Evolutionary conservation across 2,113 vertebrate species (phyloP).

Genomic region (Menura novaehollandiae): DNA sequence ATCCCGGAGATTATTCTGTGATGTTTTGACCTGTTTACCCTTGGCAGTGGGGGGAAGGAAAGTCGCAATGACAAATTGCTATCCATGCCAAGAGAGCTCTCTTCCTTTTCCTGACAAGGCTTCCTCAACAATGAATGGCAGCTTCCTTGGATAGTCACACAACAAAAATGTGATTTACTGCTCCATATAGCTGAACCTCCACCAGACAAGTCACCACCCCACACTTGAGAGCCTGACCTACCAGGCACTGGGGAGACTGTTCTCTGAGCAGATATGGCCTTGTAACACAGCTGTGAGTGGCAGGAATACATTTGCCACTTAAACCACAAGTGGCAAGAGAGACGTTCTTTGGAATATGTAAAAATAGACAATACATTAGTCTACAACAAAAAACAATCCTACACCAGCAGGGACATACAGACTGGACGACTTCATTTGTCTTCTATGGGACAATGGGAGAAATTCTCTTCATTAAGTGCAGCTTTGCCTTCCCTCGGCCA

Average conservation of each 20-base stretch:
- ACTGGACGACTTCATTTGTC: background rate
- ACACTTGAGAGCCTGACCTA: background rate
- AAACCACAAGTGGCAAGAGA: background rate
- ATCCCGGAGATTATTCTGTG: constrained; percentile 50
- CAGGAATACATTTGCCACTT: background rate
- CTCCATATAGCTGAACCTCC: background rate
- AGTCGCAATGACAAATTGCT: constrained; percentile 72
- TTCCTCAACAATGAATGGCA: constrained; percentile 73
- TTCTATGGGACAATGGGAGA: background rate
- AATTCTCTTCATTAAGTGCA: background rate
- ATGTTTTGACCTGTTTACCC: constrained; percentile 64
- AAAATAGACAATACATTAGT: background rate
- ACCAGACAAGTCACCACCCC: constrained; percentile 14
- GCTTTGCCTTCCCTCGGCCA: background rate
- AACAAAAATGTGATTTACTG: constrained; percentile 64
- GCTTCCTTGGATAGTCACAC: constrained; percentile 71
- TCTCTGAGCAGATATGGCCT: background rate
- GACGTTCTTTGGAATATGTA: background rate
- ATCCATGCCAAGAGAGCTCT: constrained; percentile 66
- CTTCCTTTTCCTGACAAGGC: constrained; percentile 76
- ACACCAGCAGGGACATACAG: background rate
- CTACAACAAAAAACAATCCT: background rate
- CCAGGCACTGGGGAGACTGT: background rate
- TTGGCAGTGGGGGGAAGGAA: constrained; percentile 69
- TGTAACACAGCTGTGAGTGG: background rate